Percentiles rank a stretch among this genome's conserved stretches.
These are phyloP conservation scores for Tenthredo scrophulariae DNA, from an alignment of 2,888 invertebrate genomes.

Conservation along the genomic window DNA sequence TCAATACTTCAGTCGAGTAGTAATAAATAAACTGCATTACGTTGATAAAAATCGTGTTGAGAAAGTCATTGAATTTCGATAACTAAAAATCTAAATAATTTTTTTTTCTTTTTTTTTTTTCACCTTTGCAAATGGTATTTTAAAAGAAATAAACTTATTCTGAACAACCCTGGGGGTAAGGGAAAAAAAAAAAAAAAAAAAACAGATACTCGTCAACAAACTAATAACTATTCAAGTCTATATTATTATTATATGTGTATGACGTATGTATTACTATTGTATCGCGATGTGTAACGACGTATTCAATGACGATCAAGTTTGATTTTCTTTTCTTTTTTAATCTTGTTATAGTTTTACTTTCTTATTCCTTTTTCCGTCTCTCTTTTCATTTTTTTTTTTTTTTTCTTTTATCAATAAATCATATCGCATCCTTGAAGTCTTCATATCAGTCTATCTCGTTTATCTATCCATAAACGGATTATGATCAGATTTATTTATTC, in stretches of 20 bases:
- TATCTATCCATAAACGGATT: background rate
- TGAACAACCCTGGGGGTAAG: slow-evolving; percentile 14
- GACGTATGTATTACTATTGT: slow-evolving; percentile 26
- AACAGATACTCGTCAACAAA: slow-evolving; percentile 27
- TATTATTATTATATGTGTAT: background rate
- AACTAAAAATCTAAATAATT: background rate
- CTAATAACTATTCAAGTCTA: slow-evolving; percentile 35
- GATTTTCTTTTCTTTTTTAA: background rate
- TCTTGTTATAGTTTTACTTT: background rate
- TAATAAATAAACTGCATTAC: background rate
- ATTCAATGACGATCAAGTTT: slow-evolving; percentile 41
- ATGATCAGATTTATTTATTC: slow-evolving; percentile 6
- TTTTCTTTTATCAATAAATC: background rate
- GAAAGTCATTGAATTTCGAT: slow-evolving; percentile 1
- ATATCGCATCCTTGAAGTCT: background rate
- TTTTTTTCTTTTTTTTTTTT: background rate
- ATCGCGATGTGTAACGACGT: slow-evolving; percentile 18
- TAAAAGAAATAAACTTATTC: slow-evolving; percentile 34
- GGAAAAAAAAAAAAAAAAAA: background rate
- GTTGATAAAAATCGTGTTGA: background rate
- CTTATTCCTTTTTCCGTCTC: too few relatives aligned
- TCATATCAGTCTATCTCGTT: slow-evolving; percentile 26
- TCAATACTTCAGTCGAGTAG: background rate
- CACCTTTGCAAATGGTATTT: background rate
- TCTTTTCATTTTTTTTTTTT: background rate